Evolutionary conservation across 2,113 vertebrate genomes (phyloP).

Genomic region (Myiagra hebetior): DNA sequence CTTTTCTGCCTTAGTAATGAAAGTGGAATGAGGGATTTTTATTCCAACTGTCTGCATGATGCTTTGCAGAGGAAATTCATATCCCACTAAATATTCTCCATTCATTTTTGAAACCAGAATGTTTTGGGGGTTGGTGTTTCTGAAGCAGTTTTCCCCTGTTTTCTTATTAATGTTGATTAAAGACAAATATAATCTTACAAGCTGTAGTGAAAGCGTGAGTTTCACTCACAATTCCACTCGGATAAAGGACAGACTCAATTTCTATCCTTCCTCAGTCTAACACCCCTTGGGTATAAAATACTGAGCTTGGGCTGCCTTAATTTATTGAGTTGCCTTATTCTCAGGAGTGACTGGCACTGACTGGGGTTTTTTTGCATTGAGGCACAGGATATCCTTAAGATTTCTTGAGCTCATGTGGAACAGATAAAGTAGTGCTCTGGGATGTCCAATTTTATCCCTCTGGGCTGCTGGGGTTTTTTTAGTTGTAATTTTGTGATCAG

Average conservation of each 20-base stretch:
- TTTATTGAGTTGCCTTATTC: background rate
- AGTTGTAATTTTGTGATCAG: background rate
- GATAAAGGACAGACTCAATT: background rate
- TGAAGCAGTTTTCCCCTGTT: background rate
- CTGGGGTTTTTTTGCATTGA: background rate
- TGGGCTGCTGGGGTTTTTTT: background rate
- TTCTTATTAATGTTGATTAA: background rate
- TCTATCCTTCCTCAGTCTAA: background rate
- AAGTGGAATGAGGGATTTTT: constrained; percentile 8
- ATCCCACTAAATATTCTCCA: background rate
- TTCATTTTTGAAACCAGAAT: background rate
- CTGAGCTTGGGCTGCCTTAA: background rate
- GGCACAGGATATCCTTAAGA: background rate
- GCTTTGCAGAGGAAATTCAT: background rate
- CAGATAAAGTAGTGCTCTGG: background rate
- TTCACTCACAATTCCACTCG: background rate
- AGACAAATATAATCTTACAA: background rate
- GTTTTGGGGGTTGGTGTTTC: background rate
- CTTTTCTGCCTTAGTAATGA: constrained; percentile 33
- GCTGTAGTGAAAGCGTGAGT: background rate
- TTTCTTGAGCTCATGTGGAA: background rate
- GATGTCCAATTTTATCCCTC: background rate
- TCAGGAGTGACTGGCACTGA: background rate
- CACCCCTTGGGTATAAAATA: background rate
- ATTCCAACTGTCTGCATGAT: background rate